Percentiles rank a stretch among this genome's conserved stretches.
Conservation (phyloP, 2,113 vertebrate genomes). For the Podarcis raffonei region DNA sequence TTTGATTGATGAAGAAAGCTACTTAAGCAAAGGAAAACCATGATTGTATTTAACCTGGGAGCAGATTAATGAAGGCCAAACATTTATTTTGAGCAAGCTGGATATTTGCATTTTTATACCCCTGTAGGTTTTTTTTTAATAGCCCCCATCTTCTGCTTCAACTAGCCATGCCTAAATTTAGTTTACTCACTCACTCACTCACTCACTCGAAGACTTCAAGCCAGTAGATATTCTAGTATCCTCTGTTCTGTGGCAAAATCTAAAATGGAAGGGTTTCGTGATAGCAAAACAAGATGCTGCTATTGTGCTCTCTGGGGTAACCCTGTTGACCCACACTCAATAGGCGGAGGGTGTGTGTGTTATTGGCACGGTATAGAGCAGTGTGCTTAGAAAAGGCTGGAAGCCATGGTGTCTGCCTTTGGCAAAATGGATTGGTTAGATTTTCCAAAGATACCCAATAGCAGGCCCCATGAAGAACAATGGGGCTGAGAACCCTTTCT, state of each 20-base stretch:
- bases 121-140: not conserved
- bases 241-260: not conserved
- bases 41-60: not conserved
- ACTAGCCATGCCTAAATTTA: not conserved
- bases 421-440: not conserved
- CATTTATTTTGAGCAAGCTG: not conserved
- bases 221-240: not conserved
- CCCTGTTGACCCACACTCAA: not conserved
- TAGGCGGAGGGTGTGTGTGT: constrained; percentile 23
- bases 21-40: not conserved
- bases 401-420: not conserved
- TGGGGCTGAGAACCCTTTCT: not conserved
- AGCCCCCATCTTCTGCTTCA: not conserved
- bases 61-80: not conserved
- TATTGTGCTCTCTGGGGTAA: not conserved
- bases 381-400: not conserved
- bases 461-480: constrained; percentile 6
- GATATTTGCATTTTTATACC: not conserved
- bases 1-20: not conserved
- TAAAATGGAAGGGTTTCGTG: not conserved
- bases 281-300: not conserved
- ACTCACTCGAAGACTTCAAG: not conserved
- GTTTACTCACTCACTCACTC: rapidly evolving
- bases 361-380: not conserved
- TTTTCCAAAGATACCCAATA: not conserved